Base-by-base conservation (phyloP, 1,140 invertebrate genomes). In the Coelopa frigida region DNA sequence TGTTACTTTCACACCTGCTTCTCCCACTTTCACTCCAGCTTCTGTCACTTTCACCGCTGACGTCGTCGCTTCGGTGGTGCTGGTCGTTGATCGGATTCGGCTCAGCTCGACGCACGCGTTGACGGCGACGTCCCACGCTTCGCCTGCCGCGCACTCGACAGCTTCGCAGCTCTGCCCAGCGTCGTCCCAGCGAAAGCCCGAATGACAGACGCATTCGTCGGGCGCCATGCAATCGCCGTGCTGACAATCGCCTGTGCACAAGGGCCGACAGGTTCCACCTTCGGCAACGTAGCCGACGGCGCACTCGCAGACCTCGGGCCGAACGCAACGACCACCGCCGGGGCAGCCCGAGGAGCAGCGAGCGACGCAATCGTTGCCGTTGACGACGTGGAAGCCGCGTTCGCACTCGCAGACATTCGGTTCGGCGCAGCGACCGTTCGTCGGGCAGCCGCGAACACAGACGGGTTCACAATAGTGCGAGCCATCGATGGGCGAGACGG, bases 341-440 rank as follows among this genome's bases (percentile, higher is more conserved):
- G 37, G 24, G 33, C 24, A 31, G 5, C 24, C 27, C 23, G 24
- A n/a, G 18, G 6, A 11, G 6, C 38, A 26, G 3, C 15, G 18
- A 11, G 43, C 31, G 26, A 35, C 43, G 36, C 43, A 44, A 23
- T 5, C 12, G 39, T 17, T 12, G n/a, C 12, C n/a, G 40, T 26
- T 15, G 26, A 27, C 32, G 24, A 42, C n/a, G 26, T 11, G n/a
- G n/a, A n/a, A n/a, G n/a, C n/a, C n/a, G n/a, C n/a, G n/a, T n/a
- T 36, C 15, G 15, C 46, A 48, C 5, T n/a, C 46, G 20, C 46
- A 48, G 4, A 26, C 17, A 36, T 48, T 33, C 3, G 46, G 46
- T n/a, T 12, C 14, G 5, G 43, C 18, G 29, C 36, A 20, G 2
- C 18, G 7, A 15, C 22, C 36, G 41, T 43, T 44, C 42, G 11